A percentile compares a stretch with the other conserved stretches of the same genome.
Conservation (phyloP, 2,113 vertebrate species). For the Scartelaos histophorus region DNA sequence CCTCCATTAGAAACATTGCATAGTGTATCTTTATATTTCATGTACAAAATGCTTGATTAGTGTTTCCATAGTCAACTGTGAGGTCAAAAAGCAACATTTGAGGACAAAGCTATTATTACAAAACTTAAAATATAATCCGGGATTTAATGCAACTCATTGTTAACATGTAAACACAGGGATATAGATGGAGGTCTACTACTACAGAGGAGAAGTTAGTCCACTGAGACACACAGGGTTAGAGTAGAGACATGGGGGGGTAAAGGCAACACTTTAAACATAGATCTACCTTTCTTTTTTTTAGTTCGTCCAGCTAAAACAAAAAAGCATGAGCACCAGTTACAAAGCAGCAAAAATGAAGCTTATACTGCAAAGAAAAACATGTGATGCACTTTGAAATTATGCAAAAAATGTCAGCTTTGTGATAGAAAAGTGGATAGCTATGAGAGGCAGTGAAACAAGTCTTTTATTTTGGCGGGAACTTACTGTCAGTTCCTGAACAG, state of each 20-base stretch:
- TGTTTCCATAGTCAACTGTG: too few species aligned
- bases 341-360: constrained; percentile 42
- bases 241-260: constrained; percentile 12
- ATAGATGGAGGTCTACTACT: constrained; percentile 22
- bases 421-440: constrained; percentile 30
- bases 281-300: constrained; percentile 80
- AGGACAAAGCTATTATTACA: neutral
- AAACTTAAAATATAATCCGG: neutral
- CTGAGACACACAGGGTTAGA: constrained; percentile 29
- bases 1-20: too few species aligned
- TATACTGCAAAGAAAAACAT: constrained; percentile 42
- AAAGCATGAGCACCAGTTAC: constrained; percentile 68
- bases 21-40: neutral
- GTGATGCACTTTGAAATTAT: constrained; percentile 38
- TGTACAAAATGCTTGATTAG: too few species aligned
- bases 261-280: constrained; percentile 34
- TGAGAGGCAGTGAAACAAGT: constrained; percentile 24
- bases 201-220: constrained; percentile 23
- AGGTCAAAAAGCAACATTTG: too few species aligned
- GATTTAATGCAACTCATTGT: constrained; percentile 54
- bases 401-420: constrained; percentile 31
- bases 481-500: constrained; percentile 83
- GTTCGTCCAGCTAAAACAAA: constrained; percentile 80
- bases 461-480: constrained; percentile 52
- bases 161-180: constrained; percentile 17